Conservation (phyloP, 2,888 invertebrate genomes). For the Phoenoteleia sp. region DNA sequence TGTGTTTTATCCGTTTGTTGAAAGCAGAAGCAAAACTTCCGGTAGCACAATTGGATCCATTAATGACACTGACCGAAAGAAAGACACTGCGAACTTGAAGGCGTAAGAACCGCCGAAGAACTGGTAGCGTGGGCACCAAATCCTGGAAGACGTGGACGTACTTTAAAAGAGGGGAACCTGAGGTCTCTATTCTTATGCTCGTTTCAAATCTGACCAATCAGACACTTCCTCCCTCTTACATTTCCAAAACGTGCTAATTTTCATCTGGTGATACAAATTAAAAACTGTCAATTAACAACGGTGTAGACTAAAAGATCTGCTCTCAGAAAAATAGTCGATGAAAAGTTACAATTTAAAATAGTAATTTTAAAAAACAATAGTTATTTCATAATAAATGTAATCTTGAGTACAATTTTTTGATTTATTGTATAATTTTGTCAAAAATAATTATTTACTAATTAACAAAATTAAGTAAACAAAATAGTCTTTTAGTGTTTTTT, state of each 20-base stretch:
- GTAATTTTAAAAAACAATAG: too few relatives aligned
- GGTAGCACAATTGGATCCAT: not conserved
- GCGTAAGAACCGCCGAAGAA: slow-evolving; percentile 79
- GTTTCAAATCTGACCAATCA: slow-evolving; percentile 76
- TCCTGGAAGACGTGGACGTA: slow-evolving; percentile 79
- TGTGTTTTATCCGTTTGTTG: not conserved
- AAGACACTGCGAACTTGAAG: slow-evolving; percentile 77
- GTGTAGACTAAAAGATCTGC: too few relatives aligned
- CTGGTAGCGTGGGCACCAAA: slow-evolving; percentile 82
- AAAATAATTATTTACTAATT: too few relatives aligned
- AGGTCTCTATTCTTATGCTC: slow-evolving; percentile 73
- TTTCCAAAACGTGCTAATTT: slow-evolving; percentile 61
- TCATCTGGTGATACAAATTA: slow-evolving; percentile 58
- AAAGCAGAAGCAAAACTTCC: not conserved
- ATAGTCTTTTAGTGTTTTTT: too few relatives aligned
- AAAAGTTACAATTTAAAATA: too few relatives aligned
- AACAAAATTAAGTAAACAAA: too few relatives aligned
- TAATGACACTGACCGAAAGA: slow-evolving; percentile 36
- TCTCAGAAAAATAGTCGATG: too few relatives aligned
- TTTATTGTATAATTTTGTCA: too few relatives aligned
- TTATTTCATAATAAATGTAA: too few relatives aligned
- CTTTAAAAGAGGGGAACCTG: slow-evolving; percentile 79
- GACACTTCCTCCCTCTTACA: slow-evolving; percentile 30
- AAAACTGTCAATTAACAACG: slow-evolving; percentile 53
- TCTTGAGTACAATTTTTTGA: too few relatives aligned